Conservation (phyloP, 2,888 invertebrate species). For the Hirtodrosophila trivittata region DNA sequence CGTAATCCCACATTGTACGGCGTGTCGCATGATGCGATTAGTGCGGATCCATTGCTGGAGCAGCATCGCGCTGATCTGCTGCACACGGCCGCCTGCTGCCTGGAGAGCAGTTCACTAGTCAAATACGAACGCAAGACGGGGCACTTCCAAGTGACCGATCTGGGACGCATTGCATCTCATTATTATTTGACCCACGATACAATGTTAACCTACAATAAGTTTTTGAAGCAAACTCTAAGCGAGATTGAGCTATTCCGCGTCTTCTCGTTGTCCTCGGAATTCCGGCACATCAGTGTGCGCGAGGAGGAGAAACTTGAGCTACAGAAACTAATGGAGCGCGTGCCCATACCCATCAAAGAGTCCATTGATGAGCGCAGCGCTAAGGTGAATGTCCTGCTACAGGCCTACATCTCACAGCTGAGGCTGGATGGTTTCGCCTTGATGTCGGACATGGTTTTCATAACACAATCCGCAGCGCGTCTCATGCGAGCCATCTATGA, state of each 20-base stretch:
- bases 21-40: slow-evolving; percentile 90
- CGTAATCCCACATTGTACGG: slow-evolving; percentile 95
- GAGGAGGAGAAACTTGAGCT: slow-evolving; percentile 99
- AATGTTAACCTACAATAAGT: slow-evolving; percentile 97
- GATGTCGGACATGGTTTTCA: slow-evolving; percentile 99
- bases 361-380: slow-evolving; percentile 98
- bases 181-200: slow-evolving; percentile 99
- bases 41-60: slow-evolving; percentile 93
- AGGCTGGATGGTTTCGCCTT: slow-evolving; percentile 99
- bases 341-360: slow-evolving; percentile 99
- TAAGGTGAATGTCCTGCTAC: slow-evolving; percentile 96
- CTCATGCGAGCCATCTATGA: slow-evolving; percentile 98
- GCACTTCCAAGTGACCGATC: slow-evolving; percentile 93
- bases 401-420: slow-evolving; percentile 99
- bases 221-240: slow-evolving; percentile 97
- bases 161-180: slow-evolving; percentile 98
- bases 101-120: slow-evolving; percentile 97
- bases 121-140: slow-evolving; percentile 98
- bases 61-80: slow-evolving; percentile 96
- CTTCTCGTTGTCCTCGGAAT: slow-evolving; percentile 99
- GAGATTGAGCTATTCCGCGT: slow-evolving; percentile 99
- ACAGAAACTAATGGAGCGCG: slow-evolving; percentile 94
- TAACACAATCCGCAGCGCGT: slow-evolving; percentile 98
- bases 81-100: slow-evolving; percentile 95
- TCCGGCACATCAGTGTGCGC: slow-evolving; percentile 95